Conservation (phyloP, 2,113 vertebrate species). For the Aleadryas rufinucha region DNA sequence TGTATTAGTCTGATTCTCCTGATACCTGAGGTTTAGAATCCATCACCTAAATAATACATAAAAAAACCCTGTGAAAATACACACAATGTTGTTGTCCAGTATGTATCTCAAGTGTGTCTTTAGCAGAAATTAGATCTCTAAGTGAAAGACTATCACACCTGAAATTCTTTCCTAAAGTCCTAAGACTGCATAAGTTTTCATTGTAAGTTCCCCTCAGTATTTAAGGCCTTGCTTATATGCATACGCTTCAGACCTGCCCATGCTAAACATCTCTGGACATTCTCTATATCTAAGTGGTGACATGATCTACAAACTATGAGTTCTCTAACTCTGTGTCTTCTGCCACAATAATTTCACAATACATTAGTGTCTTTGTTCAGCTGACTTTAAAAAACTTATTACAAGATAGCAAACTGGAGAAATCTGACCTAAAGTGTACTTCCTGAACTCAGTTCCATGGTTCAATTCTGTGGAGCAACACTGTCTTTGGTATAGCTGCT, state of each 20-base stretch:
- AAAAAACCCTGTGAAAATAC: not conserved
- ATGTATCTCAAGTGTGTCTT: fast-evolving
- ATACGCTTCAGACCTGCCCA: not conserved
- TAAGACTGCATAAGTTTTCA: not conserved
- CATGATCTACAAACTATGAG: not conserved
- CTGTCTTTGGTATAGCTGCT: not conserved
- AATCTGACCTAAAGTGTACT: not conserved
- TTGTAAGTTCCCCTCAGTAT: not conserved
- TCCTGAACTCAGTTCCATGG: not conserved
- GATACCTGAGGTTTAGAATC: not conserved
- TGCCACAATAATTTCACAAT: not conserved
- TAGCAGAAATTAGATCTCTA: not conserved
- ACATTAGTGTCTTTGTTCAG: not conserved
- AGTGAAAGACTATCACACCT: not conserved
- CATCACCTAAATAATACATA: not conserved
- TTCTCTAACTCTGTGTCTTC: not conserved
- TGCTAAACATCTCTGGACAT: not conserved
- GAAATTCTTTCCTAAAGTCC: not conserved
- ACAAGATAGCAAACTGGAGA: not conserved
- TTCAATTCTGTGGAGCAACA: not conserved
- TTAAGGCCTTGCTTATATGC: not conserved
- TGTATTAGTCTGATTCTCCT: not conserved
- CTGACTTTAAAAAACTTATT: not conserved
- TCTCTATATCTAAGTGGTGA: not conserved
- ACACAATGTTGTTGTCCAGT: not conserved